Conservation (phyloP, 2,888 invertebrate genomes). For the Eupithecia centaureata region DNA sequence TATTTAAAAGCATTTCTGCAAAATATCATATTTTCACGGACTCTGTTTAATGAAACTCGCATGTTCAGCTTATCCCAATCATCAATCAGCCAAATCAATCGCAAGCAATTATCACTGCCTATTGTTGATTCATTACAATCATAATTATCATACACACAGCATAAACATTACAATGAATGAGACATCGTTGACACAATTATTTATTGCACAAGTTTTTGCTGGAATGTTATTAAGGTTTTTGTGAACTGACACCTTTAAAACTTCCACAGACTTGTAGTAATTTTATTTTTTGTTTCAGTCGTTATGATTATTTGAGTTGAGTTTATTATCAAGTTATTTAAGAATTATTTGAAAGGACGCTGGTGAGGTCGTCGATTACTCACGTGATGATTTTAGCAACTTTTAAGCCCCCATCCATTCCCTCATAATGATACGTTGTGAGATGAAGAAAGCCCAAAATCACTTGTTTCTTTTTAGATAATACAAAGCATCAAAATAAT, state of each 20-base stretch:
- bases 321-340: background rate
- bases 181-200: slow-evolving; percentile 26
- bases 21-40: too few relatives aligned
- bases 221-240: slow-evolving; percentile 39
- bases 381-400: too few relatives aligned
- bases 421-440: too few relatives aligned
- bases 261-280: background rate
- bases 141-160: slow-evolving; percentile 43
- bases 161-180: slow-evolving; percentile 50
- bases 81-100: slow-evolving; percentile 30
- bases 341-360: background rate
- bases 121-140: slow-evolving; percentile 50
- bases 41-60: background rate
- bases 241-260: slow-evolving; percentile 2
- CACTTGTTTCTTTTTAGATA: too few relatives aligned
- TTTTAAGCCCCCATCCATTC: too few relatives aligned
- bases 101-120: slow-evolving; percentile 45
- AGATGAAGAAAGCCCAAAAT: too few relatives aligned
- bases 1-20: too few relatives aligned
- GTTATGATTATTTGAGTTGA: background rate
- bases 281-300: background rate
- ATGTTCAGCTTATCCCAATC: slow-evolving; percentile 8
- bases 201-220: slow-evolving; percentile 50
- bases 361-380: too few relatives aligned
- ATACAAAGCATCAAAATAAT: too few relatives aligned